Evolutionary conservation across 2,113 vertebrate genomes (phyloP).

Genomic region (Mobula birostris): DNA sequence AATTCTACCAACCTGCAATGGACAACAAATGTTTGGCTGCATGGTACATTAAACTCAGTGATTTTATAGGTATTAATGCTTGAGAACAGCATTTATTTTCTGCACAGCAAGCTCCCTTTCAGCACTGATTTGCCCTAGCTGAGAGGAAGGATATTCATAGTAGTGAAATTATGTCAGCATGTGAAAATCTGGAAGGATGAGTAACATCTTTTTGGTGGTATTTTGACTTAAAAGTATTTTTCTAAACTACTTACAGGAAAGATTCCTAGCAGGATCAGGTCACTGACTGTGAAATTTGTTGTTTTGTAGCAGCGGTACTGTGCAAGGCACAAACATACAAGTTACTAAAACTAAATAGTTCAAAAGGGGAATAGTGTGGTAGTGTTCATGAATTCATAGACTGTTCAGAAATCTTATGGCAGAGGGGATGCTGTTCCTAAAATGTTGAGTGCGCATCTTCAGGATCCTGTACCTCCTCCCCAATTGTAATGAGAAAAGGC

Average conservation of each 20-base stretch:
- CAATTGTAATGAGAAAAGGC: too few species aligned
- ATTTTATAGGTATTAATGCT: background rate
- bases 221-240: background rate
- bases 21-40: slow-evolving; percentile 18
- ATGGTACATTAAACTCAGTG: slow-evolving; percentile 30
- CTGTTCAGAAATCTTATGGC: too few species aligned
- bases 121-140: background rate
- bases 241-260: background rate
- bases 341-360: too few species aligned
- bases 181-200: background rate
- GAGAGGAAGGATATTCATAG: background rate
- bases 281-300: too few species aligned
- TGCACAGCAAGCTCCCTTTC: background rate
- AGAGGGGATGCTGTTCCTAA: too few species aligned
- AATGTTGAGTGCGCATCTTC: too few species aligned
- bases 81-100: background rate
- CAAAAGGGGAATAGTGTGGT: too few species aligned
- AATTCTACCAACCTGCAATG: background rate
- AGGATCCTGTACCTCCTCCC: too few species aligned
- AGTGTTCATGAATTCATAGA: too few species aligned
- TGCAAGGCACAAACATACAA: too few species aligned
- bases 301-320: too few species aligned
- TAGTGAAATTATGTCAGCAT: background rate
- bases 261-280: too few species aligned
- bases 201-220: background rate